A percentile compares a stretch with the other conserved stretches of the same genome.
Evolutionary conservation across 2,888 invertebrate species (phyloP).

Genomic region (Coelopa pilipes): DNA sequence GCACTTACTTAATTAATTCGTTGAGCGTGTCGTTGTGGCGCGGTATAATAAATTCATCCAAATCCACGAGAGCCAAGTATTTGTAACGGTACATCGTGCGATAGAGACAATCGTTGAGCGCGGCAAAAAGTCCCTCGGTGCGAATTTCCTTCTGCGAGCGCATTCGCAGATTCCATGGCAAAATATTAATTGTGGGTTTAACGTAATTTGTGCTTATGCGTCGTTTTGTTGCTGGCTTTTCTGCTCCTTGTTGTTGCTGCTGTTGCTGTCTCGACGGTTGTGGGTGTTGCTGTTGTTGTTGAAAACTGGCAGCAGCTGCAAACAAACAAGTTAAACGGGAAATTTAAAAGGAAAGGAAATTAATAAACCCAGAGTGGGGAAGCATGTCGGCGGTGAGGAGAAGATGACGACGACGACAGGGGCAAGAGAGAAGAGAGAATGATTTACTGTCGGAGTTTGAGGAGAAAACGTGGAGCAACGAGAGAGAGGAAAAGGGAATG

Average conservation of each 20-base stretch:
- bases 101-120: constrained; percentile 92
- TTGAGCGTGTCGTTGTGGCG: constrained; percentile 80
- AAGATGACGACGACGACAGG: too few species aligned
- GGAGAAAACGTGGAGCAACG: background rate
- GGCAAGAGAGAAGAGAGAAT: constrained; percentile 24
- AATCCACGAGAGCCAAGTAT: constrained; percentile 85
- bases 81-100: constrained; percentile 86
- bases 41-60: constrained; percentile 90
- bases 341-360: constrained; percentile 19
- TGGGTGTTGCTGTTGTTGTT: constrained; percentile 15
- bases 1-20: constrained; percentile 74
- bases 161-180: constrained; percentile 80
- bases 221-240: background rate
- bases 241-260: background rate
- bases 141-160: constrained; percentile 90
- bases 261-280: constrained; percentile 18
- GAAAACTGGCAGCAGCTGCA: constrained; percentile 31
- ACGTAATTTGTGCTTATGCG: constrained; percentile 50
- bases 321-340: constrained; percentile 22
- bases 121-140: constrained; percentile 91
- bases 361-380: background rate
- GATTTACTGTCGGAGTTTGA: constrained; percentile 3
- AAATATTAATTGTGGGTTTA: constrained; percentile 63
- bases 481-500: too few species aligned
- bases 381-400: too few species aligned